Base-by-base conservation (phyloP, 2,113 vertebrate species). In the Heteronetta atricapilla region DNA sequence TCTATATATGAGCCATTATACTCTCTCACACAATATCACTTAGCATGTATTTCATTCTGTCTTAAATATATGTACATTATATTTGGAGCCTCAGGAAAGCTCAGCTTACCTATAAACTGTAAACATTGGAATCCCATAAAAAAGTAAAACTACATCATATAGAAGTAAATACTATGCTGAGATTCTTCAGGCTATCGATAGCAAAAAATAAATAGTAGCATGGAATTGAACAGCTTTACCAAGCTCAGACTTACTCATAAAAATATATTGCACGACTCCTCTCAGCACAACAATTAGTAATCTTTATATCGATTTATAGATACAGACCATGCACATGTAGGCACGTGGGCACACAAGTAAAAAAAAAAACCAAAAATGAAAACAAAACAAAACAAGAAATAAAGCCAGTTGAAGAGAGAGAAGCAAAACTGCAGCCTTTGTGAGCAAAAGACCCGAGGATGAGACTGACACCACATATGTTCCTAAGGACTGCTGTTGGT, bases 311-410 rank as follows among this genome's bases (percentile, higher is more conserved):
- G 34, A 20, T n/a, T 52, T 29, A 13, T 5, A 60, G 42, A 19
- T 63, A 60, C 17, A 81, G 42, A 63, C 31, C 0, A 0, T 29
- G 53, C 22, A 42, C 72, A 33, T 4, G 14, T 8, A 40, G 44
- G 68, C 52, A 56, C n/a, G 75, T 31, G 83, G 8, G 29, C 25
- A 81, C 16, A 48, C 13, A 21, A 1, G 2, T 8, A 23, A 74
- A 82, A 52, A 52, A 48, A 21, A 10, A 48, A 48, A 48, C 11
- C 46, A 48, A 48, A 48, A 48, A 48, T 48, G 46, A 48, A 48
- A 48, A 48, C 5, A 48, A 11, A 48, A 48, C 20, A 48, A 48
- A 48, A 48, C 19, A 46, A 46, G 19, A 69, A 16, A 22, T 0
- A 31, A 69, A 64, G n/a, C 20, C 68, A 8, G 1, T 23, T 33